Evolutionary conservation across 2,113 vertebrate genomes (phyloP).

Genomic region (Phaetusa simplex): DNA sequence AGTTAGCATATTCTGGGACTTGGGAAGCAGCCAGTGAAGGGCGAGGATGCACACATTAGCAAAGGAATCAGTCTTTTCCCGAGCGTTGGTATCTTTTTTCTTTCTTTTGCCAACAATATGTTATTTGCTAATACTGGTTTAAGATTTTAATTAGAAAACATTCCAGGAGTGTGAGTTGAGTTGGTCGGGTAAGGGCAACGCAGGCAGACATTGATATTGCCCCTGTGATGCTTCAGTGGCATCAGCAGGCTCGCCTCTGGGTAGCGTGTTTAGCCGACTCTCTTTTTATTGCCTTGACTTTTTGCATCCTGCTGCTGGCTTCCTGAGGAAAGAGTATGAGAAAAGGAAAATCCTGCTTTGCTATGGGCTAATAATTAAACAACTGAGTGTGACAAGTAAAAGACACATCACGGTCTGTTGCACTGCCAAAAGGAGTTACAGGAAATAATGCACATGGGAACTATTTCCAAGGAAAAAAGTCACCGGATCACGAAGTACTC

Average conservation of each 20-base stretch:
- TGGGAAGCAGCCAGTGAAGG: background rate
- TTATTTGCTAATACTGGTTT: background rate
- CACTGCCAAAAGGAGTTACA: background rate
- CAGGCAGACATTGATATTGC: background rate
- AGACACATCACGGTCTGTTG: background rate
- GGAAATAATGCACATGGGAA: background rate
- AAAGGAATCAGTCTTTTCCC: background rate
- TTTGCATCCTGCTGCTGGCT: background rate
- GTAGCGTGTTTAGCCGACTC: accelerated
- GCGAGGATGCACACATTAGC: background rate
- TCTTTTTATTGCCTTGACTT: background rate
- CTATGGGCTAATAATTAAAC: background rate
- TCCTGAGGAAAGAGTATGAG: background rate
- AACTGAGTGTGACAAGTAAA: background rate
- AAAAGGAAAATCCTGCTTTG: background rate
- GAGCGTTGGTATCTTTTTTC: background rate
- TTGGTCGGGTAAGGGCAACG: accelerated
- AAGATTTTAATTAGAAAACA: background rate
- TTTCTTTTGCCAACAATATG: background rate
- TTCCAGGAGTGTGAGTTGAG: no score
- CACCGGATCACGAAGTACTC: background rate
- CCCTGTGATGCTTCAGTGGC: background rate
- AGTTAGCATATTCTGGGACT: background rate
- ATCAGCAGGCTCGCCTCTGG: background rate
- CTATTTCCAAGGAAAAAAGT: background rate